A percentile compares a stretch with the other conserved stretches of the same genome.
phyloP scores from a whole-genome alignment of 2,797 vertebrate genomes.

The Myotis findleyi region DNA sequence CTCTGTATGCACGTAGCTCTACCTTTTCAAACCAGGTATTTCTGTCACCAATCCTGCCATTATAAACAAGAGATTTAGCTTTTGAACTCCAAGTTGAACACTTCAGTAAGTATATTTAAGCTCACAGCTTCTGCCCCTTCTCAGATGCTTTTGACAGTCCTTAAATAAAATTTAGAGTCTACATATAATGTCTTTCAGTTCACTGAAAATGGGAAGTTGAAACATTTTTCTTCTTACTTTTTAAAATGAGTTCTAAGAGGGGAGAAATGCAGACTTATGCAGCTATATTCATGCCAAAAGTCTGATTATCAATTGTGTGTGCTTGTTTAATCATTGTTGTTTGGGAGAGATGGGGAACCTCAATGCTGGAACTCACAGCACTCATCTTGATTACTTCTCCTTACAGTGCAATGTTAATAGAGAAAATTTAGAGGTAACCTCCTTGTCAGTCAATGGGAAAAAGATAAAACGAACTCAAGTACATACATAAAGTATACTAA shows the following conservation, averaged over 20 bases:
- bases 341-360: background rate
- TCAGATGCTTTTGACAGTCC: constrained; percentile 23
- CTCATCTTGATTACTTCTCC: constrained; percentile 5
- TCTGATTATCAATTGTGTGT: background rate
- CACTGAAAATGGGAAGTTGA: constrained; percentile 20
- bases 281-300: constrained; percentile 12
- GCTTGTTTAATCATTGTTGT: background rate
- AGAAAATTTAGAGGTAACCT: background rate
- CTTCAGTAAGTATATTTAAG: constrained; percentile 1
- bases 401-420: background rate
- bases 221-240: background rate
- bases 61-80: constrained; percentile 42
- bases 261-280: background rate
- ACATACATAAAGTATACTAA: background rate
- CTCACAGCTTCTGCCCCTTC: background rate
- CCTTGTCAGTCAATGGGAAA: background rate
- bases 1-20: background rate
- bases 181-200: constrained; percentile 29
- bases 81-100: constrained; percentile 13
- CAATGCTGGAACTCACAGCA: constrained; percentile 4
- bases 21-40: constrained; percentile 48
- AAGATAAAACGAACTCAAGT: background rate
- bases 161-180: constrained; percentile 34
- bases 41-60: background rate
- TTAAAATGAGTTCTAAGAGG: constrained; percentile 35